Evolutionary conservation across 2,797 vertebrate species (phyloP).

Genomic region (Sebastes vulpes): DNA sequence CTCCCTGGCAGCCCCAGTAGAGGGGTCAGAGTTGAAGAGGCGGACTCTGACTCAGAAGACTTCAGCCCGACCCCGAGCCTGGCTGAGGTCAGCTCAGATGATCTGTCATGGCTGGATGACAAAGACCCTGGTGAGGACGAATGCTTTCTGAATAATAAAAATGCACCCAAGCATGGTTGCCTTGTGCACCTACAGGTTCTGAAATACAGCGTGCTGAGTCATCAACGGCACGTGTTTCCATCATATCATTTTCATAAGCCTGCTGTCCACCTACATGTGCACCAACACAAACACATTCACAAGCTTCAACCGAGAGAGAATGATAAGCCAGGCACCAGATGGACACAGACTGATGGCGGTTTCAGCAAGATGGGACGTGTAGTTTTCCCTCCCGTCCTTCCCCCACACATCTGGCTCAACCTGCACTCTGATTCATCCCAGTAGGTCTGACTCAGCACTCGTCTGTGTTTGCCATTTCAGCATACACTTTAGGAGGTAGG

Average conservation of each 20-base stretch:
- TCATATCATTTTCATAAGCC: conserved; percentile 13
- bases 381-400: conserved; percentile 20
- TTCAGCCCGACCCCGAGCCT: conserved; percentile 86
- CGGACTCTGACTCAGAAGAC: conserved; percentile 80
- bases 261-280: conserved; percentile 5
- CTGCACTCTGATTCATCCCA: conserved; percentile 35
- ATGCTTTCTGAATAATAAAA: neutral
- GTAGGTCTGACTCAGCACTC: conserved; percentile 23
- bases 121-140: conserved; percentile 71
- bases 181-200: neutral
- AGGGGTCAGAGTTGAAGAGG: conserved; percentile 23
- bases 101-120: conserved; percentile 82
- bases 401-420: conserved; percentile 62
- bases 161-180: neutral
- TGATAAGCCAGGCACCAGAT: conserved; percentile 23
- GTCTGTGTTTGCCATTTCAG: conserved; percentile 3
- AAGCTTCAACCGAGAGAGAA: neutral
- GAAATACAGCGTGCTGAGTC: neutral
- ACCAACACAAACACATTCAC: conserved; percentile 7
- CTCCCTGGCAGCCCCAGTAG: conserved; percentile 16
- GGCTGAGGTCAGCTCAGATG: conserved; percentile 86
- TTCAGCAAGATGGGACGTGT: conserved; percentile 51
- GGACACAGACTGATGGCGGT: conserved; percentile 17
- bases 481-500: neutral
- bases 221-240: neutral